Conservation (phyloP, 2,113 vertebrate species). For the Prolemur simus region DNA sequence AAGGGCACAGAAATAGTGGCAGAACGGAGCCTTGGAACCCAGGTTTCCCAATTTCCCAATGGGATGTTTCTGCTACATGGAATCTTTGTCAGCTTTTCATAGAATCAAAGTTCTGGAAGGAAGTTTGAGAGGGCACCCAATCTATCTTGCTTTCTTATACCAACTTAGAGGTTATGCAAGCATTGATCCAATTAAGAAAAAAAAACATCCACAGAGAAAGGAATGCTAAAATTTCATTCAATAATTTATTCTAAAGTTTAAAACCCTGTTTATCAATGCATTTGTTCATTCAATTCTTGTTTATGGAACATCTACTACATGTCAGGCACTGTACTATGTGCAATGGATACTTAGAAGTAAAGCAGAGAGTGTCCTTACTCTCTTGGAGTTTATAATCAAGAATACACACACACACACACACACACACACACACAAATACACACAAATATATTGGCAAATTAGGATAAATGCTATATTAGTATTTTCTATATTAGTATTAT, state of each 20-base stretch:
- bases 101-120: not conserved
- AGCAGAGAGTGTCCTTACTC: not conserved
- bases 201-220: not conserved
- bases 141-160: constrained; percentile 15
- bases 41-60: not conserved
- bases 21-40: not conserved
- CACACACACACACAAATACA: not conserved
- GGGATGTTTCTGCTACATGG: not conserved
- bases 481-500: not conserved
- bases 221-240: constrained; percentile 34
- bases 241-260: constrained; percentile 21
- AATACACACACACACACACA: not conserved
- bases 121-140: not conserved
- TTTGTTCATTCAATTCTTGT: not conserved
- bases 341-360: not conserved
- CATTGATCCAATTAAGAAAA: constrained; percentile 11
- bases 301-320: not conserved
- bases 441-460: not conserved
- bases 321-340: not conserved
- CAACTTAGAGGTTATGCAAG: constrained; percentile 12
- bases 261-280: not conserved
- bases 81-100: not conserved
- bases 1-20: not conserved
- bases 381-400: not conserved
- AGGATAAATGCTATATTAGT: not conserved